A percentile compares a stretch with the other conserved stretches of the same genome.
These are phyloP conservation scores for Eupithecia exiguata DNA, from an alignment of 2,888 invertebrate genomes.

Conservation along the genomic window DNA sequence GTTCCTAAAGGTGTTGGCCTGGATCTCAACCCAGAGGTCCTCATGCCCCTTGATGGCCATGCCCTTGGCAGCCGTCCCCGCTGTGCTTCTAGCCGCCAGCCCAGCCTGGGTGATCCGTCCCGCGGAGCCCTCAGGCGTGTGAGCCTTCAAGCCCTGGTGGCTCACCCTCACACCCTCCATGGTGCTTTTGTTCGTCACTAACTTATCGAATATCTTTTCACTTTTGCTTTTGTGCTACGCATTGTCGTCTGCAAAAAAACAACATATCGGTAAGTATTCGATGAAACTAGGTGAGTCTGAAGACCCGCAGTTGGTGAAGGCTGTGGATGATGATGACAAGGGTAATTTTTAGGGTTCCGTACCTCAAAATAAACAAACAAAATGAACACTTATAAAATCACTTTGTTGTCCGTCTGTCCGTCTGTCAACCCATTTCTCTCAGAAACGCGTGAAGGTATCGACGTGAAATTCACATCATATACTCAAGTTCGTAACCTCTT, in stretches of 20 bases:
- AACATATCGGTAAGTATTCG: not conserved
- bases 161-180: slow-evolving; percentile 84
- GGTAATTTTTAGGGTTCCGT: no score
- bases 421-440: no score
- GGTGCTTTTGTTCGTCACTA: slow-evolving; percentile 48
- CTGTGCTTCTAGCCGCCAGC: slow-evolving; percentile 94
- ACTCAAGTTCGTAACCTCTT: no score
- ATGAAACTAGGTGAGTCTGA: not conserved
- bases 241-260: slow-evolving; percentile 63
- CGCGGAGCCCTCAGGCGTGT: slow-evolving; percentile 84
- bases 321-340: not conserved
- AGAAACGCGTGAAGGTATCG: no score
- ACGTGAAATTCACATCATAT: no score
- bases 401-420: no score
- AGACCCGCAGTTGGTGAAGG: not conserved
- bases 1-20: slow-evolving; percentile 97
- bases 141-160: slow-evolving; percentile 83
- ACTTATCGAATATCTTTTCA: slow-evolving; percentile 50
- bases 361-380: no score
- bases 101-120: slow-evolving; percentile 89
- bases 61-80: slow-evolving; percentile 96
- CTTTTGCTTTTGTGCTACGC: slow-evolving; percentile 59
- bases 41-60: slow-evolving; percentile 98
- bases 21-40: slow-evolving; percentile 98
- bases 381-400: no score